Percentiles rank a stretch among this genome's conserved stretches.
phyloP scores from a whole-genome alignment of 2,888 invertebrate species.

The Allygus modestus region DNA sequence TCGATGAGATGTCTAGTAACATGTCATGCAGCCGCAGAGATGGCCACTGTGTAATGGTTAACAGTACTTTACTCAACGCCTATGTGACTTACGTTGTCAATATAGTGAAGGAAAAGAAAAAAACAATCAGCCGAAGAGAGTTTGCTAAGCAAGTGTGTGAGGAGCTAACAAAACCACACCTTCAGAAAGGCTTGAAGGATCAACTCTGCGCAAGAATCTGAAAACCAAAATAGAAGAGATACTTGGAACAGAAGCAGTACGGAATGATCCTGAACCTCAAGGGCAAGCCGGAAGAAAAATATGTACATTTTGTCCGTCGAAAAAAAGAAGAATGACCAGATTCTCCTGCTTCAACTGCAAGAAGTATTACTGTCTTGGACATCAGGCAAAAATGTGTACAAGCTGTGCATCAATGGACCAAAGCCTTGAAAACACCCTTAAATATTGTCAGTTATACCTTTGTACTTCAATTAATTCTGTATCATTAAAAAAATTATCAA shows the following conservation, averaged over 20 bases:
- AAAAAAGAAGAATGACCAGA: constrained; percentile 60
- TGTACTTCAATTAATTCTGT: no score
- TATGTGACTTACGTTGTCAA: constrained; percentile 52
- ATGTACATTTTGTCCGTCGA: constrained; percentile 57
- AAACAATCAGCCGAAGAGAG: constrained; percentile 42
- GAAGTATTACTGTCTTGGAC: constrained; percentile 40
- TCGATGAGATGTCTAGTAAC: constrained; percentile 61
- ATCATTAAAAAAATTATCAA: no score
- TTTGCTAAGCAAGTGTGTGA: constrained; percentile 50
- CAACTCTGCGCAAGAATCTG: constrained; percentile 43
- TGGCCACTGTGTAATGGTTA: constrained; percentile 55
- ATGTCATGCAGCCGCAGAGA: constrained; percentile 47
- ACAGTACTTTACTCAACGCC: constrained; percentile 57
- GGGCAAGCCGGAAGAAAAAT: constrained; percentile 42
- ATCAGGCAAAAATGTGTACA: no score
- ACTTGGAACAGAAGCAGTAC: constrained; percentile 50
- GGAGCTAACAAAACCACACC: constrained; percentile 56
- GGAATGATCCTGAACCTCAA: constrained; percentile 35
- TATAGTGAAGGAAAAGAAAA: constrained; percentile 45
- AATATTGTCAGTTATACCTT: no score
- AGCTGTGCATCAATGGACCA: neutral
- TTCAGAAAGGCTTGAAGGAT: constrained; percentile 40
- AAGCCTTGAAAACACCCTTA: no score
- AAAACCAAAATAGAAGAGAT: constrained; percentile 44
- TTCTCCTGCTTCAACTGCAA: constrained; percentile 39